Base-by-base conservation (phyloP, 2,113 vertebrate species). In the Electrona antarctica region DNA sequence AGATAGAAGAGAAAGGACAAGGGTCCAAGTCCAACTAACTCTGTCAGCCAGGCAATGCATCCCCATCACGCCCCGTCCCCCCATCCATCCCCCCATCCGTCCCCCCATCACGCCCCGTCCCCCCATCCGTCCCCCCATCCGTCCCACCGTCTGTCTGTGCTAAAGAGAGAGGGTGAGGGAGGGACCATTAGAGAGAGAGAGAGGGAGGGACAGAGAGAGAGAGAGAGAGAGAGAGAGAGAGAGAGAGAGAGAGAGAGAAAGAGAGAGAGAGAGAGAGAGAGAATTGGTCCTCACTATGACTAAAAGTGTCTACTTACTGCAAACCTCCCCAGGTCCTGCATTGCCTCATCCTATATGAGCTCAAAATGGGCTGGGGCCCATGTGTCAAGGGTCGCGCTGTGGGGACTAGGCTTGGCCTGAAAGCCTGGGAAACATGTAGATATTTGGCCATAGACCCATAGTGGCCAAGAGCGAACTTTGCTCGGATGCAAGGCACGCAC, bases 261-360 rank as follows among this genome's bases (percentile, higher is more conserved):
- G 11, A 60, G 50, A 52, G 11, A 54, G 28, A 55, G 48, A 21
- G n/a, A 33, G 10, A 55, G 64, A 71, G 60, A 81, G 70, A 64
- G 49, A 72, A 70, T 9, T 50, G 70, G 82, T 86, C 83, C 83
- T 84, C n/a, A 28, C 76, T 81, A 58, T 52, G 80, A 79, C 74
- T 69, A 79, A 61, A 41, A 56, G 78, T 83, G 84, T 88, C 86
- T 85, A 83, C 88, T 83, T 72, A 81, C 84, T 86, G 78, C 84
- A 84, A 78, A 74, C 80, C 84, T 90, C 88, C 82, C 76, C 77
- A 67, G 81, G 85, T 87, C 82, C 81, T 85, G 82, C 83, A 90
- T 89, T 90, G 89, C 83, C 87, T 91, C 89, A 91, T 91, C 88
- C 85, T 85, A 84, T 83, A 91, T 87, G 86, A 89, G 88, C 88